A percentile compares a stretch with the other conserved stretches of the same genome.
phyloP scores from a whole-genome alignment of 2,113 vertebrate species.

The Nothocercus nigrocapillus region DNA sequence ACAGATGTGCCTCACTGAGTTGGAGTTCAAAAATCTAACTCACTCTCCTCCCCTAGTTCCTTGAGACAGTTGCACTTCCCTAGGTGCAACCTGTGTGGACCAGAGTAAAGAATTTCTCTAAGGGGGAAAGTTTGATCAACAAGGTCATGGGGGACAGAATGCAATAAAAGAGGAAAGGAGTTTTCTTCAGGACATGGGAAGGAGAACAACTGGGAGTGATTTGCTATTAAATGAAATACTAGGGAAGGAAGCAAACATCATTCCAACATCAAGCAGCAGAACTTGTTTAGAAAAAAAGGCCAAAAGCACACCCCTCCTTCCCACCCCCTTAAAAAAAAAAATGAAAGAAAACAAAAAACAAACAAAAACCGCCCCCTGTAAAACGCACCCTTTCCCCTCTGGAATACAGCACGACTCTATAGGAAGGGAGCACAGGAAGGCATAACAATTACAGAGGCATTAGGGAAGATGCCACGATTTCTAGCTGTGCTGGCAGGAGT shows the following conservation, averaged over 20 bases:
- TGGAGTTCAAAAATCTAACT: not conserved
- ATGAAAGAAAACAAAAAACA: not conserved
- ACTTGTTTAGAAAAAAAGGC: not conserved
- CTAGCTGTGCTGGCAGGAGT: not conserved
- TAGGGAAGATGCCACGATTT: not conserved
- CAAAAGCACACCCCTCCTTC: no score
- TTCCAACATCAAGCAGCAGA: not conserved
- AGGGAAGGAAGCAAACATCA: not conserved
- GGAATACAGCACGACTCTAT: not conserved
- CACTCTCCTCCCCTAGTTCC: not conserved
- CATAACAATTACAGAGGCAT: no score
- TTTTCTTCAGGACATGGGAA: constrained; percentile 19
- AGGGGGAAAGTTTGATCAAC: not conserved
- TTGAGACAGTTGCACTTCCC: not conserved
- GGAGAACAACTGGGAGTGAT: constrained; percentile 21
- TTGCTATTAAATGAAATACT: constrained; percentile 26
- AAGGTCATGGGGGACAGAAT: constrained; percentile 24
- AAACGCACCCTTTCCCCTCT: fast-evolving
- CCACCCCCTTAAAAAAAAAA: not conserved
- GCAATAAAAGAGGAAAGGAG: constrained; percentile 33
- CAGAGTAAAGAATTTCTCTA: not conserved
- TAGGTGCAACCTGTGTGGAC: not conserved
- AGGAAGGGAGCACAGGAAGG: not conserved
- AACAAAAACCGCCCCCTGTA: not conserved
- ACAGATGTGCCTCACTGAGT: not conserved